Evolutionary conservation across 2,113 vertebrate species (phyloP).

Genomic region (Paracanthobrama guichenoti): DNA sequence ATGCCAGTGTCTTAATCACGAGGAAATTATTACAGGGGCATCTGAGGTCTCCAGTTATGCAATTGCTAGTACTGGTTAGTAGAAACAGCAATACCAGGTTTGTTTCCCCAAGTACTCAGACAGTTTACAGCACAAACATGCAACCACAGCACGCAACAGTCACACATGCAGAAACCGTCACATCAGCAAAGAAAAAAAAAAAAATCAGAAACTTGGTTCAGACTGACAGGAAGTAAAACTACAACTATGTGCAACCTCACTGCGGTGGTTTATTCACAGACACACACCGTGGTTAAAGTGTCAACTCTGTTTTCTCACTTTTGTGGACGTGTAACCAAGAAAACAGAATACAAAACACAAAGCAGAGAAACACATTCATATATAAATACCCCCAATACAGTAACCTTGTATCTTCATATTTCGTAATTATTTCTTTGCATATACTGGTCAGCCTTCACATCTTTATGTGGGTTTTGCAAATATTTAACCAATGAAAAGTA

Average conservation of each 20-base stretch:
- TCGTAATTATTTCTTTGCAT: no score
- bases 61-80: background rate
- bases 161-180: background rate
- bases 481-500: no score
- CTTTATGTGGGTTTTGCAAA: no score
- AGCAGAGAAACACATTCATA: background rate
- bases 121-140: conserved; percentile 3
- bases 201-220: background rate
- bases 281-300: conserved; percentile 8
- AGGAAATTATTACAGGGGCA: background rate
- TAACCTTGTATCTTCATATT: background rate
- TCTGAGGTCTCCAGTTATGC: background rate
- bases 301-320: background rate
- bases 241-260: background rate
- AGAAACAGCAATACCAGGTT: background rate
- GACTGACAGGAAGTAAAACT: background rate
- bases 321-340: background rate
- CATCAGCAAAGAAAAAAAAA: background rate
- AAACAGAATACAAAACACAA: background rate
- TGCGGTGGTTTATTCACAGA: background rate
- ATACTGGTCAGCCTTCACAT: no score
- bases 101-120: background rate
- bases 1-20: background rate
- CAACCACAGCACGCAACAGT: background rate
- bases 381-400: background rate